Percentiles rank a stretch among this genome's conserved stretches.
Conservation (phyloP, 2,113 vertebrate species). For the Misgurnus anguillicaudatus region DNA sequence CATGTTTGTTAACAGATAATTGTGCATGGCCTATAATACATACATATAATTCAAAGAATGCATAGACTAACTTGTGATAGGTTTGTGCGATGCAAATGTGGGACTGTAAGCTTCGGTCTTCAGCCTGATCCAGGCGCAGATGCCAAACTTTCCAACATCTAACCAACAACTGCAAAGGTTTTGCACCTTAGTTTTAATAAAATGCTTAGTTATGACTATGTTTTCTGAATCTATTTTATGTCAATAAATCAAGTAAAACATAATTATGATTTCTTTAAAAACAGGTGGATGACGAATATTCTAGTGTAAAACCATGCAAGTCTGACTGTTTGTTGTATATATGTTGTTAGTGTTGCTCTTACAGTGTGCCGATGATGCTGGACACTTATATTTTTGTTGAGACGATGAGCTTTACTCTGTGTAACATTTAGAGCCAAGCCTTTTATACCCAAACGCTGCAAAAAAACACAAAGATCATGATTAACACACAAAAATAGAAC, state of each 20-base stretch:
- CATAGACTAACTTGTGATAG: conserved; percentile 74
- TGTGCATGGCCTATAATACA: too few relatives aligned
- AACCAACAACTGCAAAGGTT: conserved; percentile 69
- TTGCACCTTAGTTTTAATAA: neutral
- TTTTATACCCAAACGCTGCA: conserved; percentile 73
- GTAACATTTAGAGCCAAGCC: conserved; percentile 72
- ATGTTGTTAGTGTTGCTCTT: conserved; percentile 23
- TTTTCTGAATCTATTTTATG: neutral
- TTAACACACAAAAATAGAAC: neutral
- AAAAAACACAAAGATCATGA: conserved; percentile 22
- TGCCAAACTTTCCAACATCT: conserved; percentile 83
- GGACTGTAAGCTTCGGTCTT: conserved; percentile 71
- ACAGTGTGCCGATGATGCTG: conserved; percentile 72
- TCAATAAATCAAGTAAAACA: too few relatives aligned
- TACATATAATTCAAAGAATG: neutral
- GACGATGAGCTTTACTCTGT: conserved; percentile 59
- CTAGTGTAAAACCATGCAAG: too few relatives aligned
- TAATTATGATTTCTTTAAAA: too few relatives aligned
- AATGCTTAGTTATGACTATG: neutral
- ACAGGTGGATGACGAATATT: too few relatives aligned
- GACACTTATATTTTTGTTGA: conserved; percentile 77
- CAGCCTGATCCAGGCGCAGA: conserved; percentile 74
- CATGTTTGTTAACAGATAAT: neutral
- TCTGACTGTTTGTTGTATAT: too few relatives aligned
- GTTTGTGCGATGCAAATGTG: conserved; percentile 62